These are phyloP conservation scores for Thymelicus sylvestris DNA, from an alignment of 2,888 invertebrate species.

Conservation along the genomic window DNA sequence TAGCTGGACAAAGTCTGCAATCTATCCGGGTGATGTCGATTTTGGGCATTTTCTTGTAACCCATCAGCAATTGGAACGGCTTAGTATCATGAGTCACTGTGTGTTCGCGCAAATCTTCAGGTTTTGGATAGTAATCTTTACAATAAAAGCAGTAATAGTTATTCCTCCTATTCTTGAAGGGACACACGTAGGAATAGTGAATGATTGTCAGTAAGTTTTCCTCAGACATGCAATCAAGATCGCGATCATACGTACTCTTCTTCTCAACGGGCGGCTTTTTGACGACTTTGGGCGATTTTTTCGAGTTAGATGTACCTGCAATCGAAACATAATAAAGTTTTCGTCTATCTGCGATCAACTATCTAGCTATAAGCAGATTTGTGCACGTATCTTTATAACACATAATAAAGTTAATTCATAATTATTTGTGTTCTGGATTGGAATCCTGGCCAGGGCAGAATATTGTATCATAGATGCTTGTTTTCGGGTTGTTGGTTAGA, in stretches of 20 bases:
- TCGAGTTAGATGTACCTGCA: slow-evolving; percentile 16
- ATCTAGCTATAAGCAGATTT: too few relatives aligned
- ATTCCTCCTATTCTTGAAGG: slow-evolving; percentile 74
- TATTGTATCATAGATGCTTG: too few relatives aligned
- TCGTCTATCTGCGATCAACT: too few relatives aligned
- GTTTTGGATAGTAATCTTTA: slow-evolving; percentile 76
- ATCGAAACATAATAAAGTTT: too few relatives aligned
- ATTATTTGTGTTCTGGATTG: too few relatives aligned
- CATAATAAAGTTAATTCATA: neutral
- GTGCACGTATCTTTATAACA: too few relatives aligned
- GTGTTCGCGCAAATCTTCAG: slow-evolving; percentile 74
- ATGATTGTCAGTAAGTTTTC: slow-evolving; percentile 75
- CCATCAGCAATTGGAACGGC: slow-evolving; percentile 73
- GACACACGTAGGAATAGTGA: slow-evolving; percentile 74
- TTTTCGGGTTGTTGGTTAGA: too few relatives aligned
- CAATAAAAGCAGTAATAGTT: slow-evolving; percentile 80
- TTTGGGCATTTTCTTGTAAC: slow-evolving; percentile 77
- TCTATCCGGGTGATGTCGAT: slow-evolving; percentile 75
- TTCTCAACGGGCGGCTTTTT: slow-evolving; percentile 67
- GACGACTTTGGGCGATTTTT: slow-evolving; percentile 43
- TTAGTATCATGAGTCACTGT: slow-evolving; percentile 73
- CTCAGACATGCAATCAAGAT: slow-evolving; percentile 76
- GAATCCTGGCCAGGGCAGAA: too few relatives aligned
- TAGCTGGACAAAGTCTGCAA: slow-evolving; percentile 65
- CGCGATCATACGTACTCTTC: slow-evolving; percentile 69